Percentiles rank a stretch among this genome's conserved stretches.
phyloP scores from a whole-genome alignment of 2,113 vertebrate species.

The Pachypanchax playfairii region DNA sequence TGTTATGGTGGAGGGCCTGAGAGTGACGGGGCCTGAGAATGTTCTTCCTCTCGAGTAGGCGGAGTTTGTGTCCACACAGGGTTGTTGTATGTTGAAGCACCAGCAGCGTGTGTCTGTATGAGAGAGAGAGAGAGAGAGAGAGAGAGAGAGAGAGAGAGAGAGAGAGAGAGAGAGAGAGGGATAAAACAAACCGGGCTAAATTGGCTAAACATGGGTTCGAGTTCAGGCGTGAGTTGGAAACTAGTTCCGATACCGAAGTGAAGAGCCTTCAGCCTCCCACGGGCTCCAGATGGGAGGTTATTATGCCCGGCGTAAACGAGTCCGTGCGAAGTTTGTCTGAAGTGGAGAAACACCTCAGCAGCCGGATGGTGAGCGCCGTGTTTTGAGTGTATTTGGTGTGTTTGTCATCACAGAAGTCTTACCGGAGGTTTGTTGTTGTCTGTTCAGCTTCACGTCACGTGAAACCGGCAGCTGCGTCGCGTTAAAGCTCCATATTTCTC shows the following conservation, averaged over 20 bases:
- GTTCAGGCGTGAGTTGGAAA: slow-evolving; percentile 24
- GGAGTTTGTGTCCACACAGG: slow-evolving; percentile 46
- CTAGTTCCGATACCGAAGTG: neutral
- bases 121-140: neutral
- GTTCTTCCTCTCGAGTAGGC: slow-evolving; percentile 43
- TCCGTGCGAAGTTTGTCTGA: slow-evolving; percentile 76
- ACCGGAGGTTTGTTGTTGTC: slow-evolving; percentile 40
- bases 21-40: no score
- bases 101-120: neutral
- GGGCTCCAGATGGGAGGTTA: slow-evolving; percentile 31
- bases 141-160: neutral
- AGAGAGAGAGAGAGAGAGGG: neutral
- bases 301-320: slow-evolving; percentile 70
- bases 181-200: neutral
- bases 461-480: slow-evolving; percentile 38
- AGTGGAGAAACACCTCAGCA: slow-evolving; percentile 72
- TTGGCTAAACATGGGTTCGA: slow-evolving; percentile 42
- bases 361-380: slow-evolving; percentile 70
- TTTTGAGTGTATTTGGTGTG: no score
- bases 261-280: neutral
- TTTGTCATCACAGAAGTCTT: slow-evolving; percentile 19
- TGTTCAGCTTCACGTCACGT: slow-evolving; percentile 27
- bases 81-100: slow-evolving; percentile 39
- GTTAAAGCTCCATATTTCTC: slow-evolving; percentile 8
- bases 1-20: no score